phyloP scores from a whole-genome alignment of 1,140 invertebrate species.

The Nephotettix cincticeps region DNA sequence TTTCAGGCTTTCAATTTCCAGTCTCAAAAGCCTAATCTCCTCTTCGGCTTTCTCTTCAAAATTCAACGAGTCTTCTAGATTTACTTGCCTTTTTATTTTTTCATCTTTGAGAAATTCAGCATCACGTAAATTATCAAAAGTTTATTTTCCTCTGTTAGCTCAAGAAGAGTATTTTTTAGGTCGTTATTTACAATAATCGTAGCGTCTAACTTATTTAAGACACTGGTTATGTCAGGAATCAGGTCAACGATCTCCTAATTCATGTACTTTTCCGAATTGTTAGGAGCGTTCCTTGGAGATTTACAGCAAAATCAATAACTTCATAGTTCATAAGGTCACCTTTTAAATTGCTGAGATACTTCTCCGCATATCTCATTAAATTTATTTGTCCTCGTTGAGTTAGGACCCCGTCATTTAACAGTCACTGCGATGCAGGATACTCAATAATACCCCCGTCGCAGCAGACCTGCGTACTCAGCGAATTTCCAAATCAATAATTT shows the following conservation, averaged over 20 bases:
- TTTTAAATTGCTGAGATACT: neutral
- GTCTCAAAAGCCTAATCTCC: neutral
- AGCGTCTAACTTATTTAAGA: neutral
- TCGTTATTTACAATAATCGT: neutral
- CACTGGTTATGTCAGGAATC: neutral
- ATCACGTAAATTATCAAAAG: neutral
- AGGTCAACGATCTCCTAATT: neutral
- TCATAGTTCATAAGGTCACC: neutral
- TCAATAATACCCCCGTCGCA: too few species aligned
- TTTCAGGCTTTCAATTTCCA: neutral
- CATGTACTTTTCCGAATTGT: neutral
- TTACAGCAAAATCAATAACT: neutral
- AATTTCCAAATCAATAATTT: too few species aligned
- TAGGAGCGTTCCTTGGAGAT: neutral
- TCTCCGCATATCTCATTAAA: neutral
- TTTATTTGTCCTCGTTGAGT: neutral
- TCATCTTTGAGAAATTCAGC: neutral
- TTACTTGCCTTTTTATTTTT: neutral
- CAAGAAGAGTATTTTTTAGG: neutral
- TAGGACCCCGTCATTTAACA: too few species aligned
- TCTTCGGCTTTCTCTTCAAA: too few species aligned
- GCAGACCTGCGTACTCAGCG: too few species aligned
- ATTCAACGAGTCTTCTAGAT: neutral
- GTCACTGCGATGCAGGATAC: too few species aligned
- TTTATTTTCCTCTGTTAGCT: constrained; percentile 3